These are phyloP conservation scores for Strix uralensis DNA, from an alignment of 2,113 vertebrate species.

Conservation along the genomic window DNA sequence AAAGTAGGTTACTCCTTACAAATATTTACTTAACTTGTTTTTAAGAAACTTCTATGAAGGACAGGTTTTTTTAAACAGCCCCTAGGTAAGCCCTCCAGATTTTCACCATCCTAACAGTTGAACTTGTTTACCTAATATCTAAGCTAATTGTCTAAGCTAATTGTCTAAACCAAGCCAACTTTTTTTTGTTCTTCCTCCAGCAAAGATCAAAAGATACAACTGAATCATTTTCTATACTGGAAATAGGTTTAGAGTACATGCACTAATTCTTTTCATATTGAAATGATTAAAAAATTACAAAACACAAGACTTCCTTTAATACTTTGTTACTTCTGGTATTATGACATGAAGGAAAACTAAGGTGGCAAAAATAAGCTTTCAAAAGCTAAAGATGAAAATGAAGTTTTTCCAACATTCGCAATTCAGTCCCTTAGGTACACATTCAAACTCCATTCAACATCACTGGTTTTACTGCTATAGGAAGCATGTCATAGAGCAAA, in stretches of 20 bases:
- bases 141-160: slow-evolving; percentile 1
- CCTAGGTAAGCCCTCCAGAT: not conserved
- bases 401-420: not conserved
- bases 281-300: not conserved
- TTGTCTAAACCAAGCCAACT: not conserved
- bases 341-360: not conserved
- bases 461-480: not conserved
- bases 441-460: not conserved
- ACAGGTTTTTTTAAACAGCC: not conserved
- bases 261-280: not conserved
- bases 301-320: not conserved
- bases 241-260: not conserved
- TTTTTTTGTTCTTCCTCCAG: not conserved
- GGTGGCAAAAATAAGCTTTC: not conserved
- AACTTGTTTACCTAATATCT: not conserved
- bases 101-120: not conserved
- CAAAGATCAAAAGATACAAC: not conserved
- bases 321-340: not conserved
- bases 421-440: not conserved
- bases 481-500: not conserved
- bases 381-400: not conserved
- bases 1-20: not conserved
- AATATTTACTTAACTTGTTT: not conserved
- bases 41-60: not conserved
- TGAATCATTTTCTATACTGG: not conserved